Evolutionary conservation across 2,888 invertebrate species (phyloP).

Genomic region (Cotesia congregata): DNA sequence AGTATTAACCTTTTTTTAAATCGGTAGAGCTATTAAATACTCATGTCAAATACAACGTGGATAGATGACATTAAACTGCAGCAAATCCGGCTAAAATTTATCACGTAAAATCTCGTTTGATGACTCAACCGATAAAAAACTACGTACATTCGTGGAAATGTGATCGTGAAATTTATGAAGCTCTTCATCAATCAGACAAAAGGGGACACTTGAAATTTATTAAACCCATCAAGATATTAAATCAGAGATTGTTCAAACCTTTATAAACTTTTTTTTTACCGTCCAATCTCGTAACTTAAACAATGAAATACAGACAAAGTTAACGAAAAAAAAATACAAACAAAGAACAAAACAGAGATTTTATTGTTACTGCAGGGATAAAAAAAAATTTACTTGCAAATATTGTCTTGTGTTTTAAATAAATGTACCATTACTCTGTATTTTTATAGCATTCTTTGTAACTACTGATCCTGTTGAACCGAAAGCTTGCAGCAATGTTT

Average conservation of each 20-base stretch:
- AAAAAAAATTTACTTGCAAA: constrained; percentile 8
- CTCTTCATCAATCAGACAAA: constrained; percentile 17
- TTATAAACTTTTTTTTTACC: not conserved
- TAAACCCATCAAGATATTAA: constrained; percentile 8
- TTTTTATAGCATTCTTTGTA: constrained; percentile 10
- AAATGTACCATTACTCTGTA: constrained; percentile 7
- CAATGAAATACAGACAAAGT: not conserved
- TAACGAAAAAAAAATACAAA: not conserved
- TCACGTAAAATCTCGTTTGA: constrained; percentile 24
- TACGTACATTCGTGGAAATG: constrained; percentile 16
- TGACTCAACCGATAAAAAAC: constrained; percentile 23
- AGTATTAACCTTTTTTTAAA: constrained; percentile 17
- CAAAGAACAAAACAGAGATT: not conserved
- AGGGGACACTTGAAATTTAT: constrained; percentile 14
- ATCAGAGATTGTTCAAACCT: constrained; percentile 8
- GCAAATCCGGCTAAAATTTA: constrained; percentile 26
- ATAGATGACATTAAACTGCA: constrained; percentile 32
- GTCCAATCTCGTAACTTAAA: not conserved
- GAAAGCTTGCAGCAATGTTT: constrained; percentile 51
- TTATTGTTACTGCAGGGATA: not conserved
- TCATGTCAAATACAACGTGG: constrained; percentile 29
- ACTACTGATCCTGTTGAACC: constrained; percentile 24
- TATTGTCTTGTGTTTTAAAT: constrained; percentile 15
- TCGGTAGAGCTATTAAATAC: constrained; percentile 27
- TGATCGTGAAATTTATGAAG: constrained; percentile 18